Conservation (phyloP, 2,797 vertebrate genomes). For the Mycteria americana region DNA sequence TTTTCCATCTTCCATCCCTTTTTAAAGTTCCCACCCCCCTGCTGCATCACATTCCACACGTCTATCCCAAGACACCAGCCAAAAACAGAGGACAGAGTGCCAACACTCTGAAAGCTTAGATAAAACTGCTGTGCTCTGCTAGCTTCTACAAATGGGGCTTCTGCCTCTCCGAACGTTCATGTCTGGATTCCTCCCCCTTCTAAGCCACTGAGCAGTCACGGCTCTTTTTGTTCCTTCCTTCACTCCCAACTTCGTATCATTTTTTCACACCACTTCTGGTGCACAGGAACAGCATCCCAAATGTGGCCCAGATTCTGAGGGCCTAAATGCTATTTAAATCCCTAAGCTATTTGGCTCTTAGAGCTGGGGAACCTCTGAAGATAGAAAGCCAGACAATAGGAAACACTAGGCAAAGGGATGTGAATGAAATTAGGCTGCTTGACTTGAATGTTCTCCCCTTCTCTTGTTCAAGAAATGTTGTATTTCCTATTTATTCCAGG, state of each 20-base stretch:
- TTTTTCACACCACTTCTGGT: background rate
- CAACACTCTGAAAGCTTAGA: background rate
- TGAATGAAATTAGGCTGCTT: background rate
- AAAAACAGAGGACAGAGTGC: background rate
- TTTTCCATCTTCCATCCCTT: background rate
- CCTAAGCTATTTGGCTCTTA: background rate
- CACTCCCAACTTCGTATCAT: background rate
- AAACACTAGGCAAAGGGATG: background rate
- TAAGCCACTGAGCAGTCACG: background rate
- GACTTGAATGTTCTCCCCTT: background rate
- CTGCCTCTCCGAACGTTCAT: background rate
- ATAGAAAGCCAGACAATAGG: background rate
- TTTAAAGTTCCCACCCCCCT: background rate
- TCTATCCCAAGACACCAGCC: slow-evolving; percentile 1
- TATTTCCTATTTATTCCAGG: background rate
- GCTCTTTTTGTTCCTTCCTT: background rate
- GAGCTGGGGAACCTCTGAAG: background rate
- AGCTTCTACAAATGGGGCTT: background rate
- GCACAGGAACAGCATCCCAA: background rate
- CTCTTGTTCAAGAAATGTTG: background rate
- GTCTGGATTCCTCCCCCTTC: background rate
- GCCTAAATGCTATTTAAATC: background rate
- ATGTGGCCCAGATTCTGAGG: background rate
- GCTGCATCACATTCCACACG: background rate
- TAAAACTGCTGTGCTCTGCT: background rate